A percentile compares a stretch with the other conserved stretches of the same genome.
Evolutionary conservation across 2,888 invertebrate genomes (phyloP).

Genomic region (Chloromyia formosa): DNA sequence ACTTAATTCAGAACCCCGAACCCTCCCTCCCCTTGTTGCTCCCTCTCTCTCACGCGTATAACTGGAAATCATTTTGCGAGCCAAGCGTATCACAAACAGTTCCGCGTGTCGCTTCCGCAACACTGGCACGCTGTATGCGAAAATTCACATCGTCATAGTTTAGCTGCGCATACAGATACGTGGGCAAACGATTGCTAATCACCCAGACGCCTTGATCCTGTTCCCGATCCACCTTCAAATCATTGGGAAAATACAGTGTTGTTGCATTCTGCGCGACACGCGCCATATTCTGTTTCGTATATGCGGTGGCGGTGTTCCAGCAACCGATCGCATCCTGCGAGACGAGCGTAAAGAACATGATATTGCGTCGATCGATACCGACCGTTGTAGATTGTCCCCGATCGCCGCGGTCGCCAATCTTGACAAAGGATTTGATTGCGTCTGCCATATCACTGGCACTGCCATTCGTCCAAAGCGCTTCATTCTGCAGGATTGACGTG

Average conservation of each 20-base stretch:
- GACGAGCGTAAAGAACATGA: conserved; percentile 83
- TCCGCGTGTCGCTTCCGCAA: conserved; percentile 70
- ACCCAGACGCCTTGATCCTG: conserved; percentile 75
- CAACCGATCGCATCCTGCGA: conserved; percentile 80
- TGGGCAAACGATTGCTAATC: conserved; percentile 77
- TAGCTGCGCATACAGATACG: conserved; percentile 74
- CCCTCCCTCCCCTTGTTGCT: too few species aligned
- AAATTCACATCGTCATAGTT: conserved; percentile 75
- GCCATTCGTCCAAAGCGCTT: conserved; percentile 63
- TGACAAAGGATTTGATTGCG: conserved; percentile 44
- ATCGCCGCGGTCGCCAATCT: conserved; percentile 66
- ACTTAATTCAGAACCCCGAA: too few species aligned
- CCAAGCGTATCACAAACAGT: conserved; percentile 82
- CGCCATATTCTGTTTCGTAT: conserved; percentile 70
- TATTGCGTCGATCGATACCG: conserved; percentile 71
- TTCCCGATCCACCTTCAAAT: conserved; percentile 79
- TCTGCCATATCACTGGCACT: background rate
- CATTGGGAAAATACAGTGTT: conserved; percentile 81
- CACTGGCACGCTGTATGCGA: conserved; percentile 74
- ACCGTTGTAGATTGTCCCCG: conserved; percentile 78
- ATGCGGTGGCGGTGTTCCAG: conserved; percentile 80
- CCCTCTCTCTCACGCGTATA: background rate
- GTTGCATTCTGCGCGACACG: conserved; percentile 71
- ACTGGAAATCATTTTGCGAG: conserved; percentile 65
- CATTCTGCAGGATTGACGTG: conserved; percentile 72